Evolutionary conservation across 2,113 vertebrate genomes (phyloP), one percentile per base, ranked within the genome.

Genomic region (Ptilonorhynchus violaceus): DNA sequence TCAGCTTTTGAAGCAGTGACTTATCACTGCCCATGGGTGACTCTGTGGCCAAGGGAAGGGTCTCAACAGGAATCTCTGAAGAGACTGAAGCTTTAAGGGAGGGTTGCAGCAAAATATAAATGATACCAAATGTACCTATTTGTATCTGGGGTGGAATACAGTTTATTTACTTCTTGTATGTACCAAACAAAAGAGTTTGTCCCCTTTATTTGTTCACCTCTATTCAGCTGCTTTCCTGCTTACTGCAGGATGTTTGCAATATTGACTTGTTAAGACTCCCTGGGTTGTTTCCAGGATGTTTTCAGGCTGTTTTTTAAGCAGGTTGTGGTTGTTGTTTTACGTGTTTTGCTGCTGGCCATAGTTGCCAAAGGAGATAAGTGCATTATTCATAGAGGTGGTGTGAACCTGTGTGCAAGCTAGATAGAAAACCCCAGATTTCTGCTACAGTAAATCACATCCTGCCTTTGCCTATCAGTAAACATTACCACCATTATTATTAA

Each of bases 381-480:
- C n/a, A 89, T 87, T 89, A 68, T 91, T 78, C 58, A 72, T 30
- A 25, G 60, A 64, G n/a, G 27, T 13, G 2, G 6, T 68, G 44
- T 47, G 85, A 90, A 88, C 39, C 70, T 19, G 25, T 53, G 42
- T 70, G n/a, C 69, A 78, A 77, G 66, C 62, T 8, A 75, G 73
- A 82, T 19, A 89, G 56, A 78, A 90, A 86, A 68, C 10, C 10
- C 27, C 22, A 69, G 68, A 56, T 67, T 94, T 90, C 76, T 81
- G 73, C 66, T 64, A 9, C 11, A 64, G 60, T 63, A 63, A 88
- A 78, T 92, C 90, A 60, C 39, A n/a, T 78, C 52, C 73, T 88
- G 64, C 56, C 47, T 93, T 70, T 75, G 60, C 58, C 83, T 92
- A 69, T 78, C 94, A 91, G 83, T 67, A 92, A 90, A 94, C 84